phyloP scores from a whole-genome alignment of 2,888 invertebrate genomes.

The Polia nebulosa region DNA sequence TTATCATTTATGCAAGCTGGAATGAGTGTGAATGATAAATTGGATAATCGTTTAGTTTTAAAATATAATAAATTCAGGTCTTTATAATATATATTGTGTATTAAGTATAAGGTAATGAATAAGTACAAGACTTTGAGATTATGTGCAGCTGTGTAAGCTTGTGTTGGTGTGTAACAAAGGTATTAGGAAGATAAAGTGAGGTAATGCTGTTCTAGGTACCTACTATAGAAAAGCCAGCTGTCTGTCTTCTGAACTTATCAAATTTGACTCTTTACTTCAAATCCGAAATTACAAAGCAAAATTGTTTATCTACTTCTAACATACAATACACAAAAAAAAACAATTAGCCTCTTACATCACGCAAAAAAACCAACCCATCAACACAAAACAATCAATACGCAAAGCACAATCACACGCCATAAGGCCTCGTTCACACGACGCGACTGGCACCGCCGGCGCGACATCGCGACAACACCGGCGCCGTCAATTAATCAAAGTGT shows the following conservation, averaged over 20 bases:
- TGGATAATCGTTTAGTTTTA: conserved; percentile 36
- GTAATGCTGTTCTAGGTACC: no score
- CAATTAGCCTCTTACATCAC: not conserved
- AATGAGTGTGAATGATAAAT: conserved; percentile 29
- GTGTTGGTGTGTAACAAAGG: no score
- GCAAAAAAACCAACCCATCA: conserved; percentile 36
- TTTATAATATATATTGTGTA: not conserved
- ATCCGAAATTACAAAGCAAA: not conserved
- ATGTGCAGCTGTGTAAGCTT: no score
- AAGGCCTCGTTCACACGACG: conserved; percentile 76
- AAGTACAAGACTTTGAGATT: not conserved
- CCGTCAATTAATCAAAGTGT: conserved; percentile 77
- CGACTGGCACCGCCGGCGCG: conserved; percentile 72
- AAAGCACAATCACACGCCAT: conserved; percentile 65
- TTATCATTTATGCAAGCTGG: not conserved
- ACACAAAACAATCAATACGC: conserved; percentile 47
- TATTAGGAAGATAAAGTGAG: no score
- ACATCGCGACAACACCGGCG: conserved; percentile 79
- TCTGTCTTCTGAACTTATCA: no score
- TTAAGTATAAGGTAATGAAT: not conserved
- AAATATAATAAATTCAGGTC: conserved; percentile 20
- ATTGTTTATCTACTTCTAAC: not conserved
- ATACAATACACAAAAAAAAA: not conserved
- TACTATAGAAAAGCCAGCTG: no score
- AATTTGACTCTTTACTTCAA: not conserved